A percentile compares a stretch with the other conserved stretches of the same genome.
These are phyloP conservation scores for Aramus guarauna DNA, from an alignment of 2,113 vertebrate species.

Conservation along the genomic window DNA sequence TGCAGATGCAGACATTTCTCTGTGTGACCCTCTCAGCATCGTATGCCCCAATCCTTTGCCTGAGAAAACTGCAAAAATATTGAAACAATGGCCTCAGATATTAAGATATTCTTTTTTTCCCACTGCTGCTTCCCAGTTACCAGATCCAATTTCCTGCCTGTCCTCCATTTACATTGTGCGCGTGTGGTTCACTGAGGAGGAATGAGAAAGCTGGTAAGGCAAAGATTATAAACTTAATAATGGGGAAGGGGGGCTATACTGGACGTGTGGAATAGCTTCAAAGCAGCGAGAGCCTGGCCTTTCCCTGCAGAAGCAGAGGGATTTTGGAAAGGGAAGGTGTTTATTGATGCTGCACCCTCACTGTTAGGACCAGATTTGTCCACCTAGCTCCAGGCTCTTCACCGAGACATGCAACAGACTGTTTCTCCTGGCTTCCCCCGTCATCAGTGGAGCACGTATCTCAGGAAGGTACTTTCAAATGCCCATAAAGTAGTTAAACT, in stretches of 20 bases:
- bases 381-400: not conserved
- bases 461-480: not conserved
- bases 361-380: accelerated
- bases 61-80: not conserved
- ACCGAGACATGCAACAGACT: accelerated
- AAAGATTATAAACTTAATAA: not conserved
- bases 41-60: not conserved
- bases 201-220: not conserved
- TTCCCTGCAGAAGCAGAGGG: not conserved
- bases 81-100: not conserved
- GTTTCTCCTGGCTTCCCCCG: not conserved
- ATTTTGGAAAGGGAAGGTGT: not conserved
- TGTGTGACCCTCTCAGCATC: not conserved
- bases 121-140: not conserved
- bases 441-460: not conserved
- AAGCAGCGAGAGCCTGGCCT: not conserved
- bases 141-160: not conserved
- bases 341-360: not conserved
- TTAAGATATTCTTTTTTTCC: not conserved
- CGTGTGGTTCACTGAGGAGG: accelerated
- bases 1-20: not conserved
- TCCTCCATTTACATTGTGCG: not conserved
- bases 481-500: not conserved
- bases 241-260: not conserved
- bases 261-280: accelerated